phyloP scores from a whole-genome alignment of 2,797 vertebrate species.

The Pangasius sanitwongsei region DNA sequence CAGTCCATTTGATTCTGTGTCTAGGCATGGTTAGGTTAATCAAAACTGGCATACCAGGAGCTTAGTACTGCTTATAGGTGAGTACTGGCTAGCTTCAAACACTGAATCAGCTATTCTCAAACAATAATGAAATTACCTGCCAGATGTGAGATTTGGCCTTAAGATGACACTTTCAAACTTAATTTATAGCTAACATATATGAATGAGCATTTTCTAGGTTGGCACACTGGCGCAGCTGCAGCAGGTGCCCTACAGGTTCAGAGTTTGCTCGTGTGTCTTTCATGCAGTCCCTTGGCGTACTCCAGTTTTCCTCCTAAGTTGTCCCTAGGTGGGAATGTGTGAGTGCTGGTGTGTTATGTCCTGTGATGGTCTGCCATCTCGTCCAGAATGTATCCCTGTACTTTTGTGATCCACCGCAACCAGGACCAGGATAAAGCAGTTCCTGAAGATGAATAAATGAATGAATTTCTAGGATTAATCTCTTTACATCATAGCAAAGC shows the following conservation, averaged over 20 bases:
- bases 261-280: background rate
- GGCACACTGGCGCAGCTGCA: background rate
- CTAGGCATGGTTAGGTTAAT: background rate
- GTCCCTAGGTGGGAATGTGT: background rate
- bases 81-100: background rate
- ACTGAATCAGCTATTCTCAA: background rate
- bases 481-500: background rate
- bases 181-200: background rate
- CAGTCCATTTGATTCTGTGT: background rate
- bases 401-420: background rate
- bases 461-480: background rate
- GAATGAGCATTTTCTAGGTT: background rate
- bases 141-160: background rate
- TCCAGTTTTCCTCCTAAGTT: background rate
- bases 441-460: background rate
- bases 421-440: background rate
- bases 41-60: background rate
- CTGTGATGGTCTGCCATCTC: background rate
- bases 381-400: background rate
- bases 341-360: background rate
- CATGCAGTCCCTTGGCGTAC: background rate
- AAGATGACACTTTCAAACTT: background rate
- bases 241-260: background rate
- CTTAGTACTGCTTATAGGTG: background rate
- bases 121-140: background rate